A percentile compares a stretch with the other conserved stretches of the same genome.
Conservation (phyloP, 2,113 vertebrate species). For the Crotophaga sulcirostris region DNA sequence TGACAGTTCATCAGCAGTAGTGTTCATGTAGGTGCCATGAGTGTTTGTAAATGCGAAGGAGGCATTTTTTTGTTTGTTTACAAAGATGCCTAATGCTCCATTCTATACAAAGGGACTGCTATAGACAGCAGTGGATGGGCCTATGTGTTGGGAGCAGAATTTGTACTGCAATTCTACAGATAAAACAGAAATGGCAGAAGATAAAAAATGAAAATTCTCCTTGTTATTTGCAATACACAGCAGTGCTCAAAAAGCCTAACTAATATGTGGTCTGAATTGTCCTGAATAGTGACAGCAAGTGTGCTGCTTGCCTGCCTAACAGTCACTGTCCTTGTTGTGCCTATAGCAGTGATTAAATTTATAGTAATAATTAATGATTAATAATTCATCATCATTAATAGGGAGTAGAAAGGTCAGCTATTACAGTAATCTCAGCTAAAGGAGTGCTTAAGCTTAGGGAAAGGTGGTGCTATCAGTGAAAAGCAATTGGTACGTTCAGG, state of each 20-base stretch:
- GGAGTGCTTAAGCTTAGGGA: background rate
- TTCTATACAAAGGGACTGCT: background rate
- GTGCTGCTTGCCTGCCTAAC: background rate
- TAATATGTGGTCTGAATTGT: background rate
- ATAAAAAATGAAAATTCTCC: background rate
- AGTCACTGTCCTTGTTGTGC: background rate
- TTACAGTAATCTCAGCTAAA: background rate
- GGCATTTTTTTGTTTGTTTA: background rate
- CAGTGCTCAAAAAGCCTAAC: background rate
- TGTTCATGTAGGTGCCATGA: background rate
- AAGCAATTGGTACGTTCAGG: background rate
- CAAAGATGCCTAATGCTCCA: background rate
- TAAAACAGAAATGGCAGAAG: background rate
- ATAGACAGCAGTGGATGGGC: background rate
- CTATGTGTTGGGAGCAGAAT: background rate
- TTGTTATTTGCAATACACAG: background rate
- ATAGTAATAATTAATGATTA: background rate
- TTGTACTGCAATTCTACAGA: background rate
- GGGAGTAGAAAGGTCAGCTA: background rate
- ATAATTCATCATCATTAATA: background rate
- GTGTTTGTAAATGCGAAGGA: constrained; percentile 62
- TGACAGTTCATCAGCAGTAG: constrained; percentile 51
- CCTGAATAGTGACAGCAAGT: background rate
- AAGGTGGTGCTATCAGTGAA: background rate
- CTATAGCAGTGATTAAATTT: background rate